Conservation (phyloP, 2,888 invertebrate genomes). For the Himalopsyche anomala region DNA sequence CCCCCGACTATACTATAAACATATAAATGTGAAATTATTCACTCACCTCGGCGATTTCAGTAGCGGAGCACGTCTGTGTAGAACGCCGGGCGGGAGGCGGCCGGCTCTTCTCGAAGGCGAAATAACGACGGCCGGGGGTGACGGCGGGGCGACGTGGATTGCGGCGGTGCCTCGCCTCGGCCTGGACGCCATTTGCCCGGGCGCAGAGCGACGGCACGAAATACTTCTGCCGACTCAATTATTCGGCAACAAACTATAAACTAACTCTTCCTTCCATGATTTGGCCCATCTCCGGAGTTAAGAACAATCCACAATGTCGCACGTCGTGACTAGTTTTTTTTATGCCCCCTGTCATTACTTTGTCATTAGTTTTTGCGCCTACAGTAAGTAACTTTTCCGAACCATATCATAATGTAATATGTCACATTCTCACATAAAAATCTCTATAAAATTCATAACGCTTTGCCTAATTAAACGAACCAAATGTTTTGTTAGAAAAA, state of each 20-base stretch:
- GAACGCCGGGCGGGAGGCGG: constrained; percentile 13
- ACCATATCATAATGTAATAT: no score
- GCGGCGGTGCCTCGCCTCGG: constrained; percentile 3
- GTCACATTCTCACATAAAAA: no score
- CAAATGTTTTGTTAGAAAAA: no score
- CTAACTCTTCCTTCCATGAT: constrained; percentile 37
- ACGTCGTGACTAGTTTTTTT: constrained; percentile 6
- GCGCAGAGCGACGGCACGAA: constrained; percentile 19
- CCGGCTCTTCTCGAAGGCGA: constrained; percentile 39
- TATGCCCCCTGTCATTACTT: constrained; percentile 9
- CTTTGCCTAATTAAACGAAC: no score
- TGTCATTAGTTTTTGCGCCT: constrained; percentile 29
- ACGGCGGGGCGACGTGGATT: constrained; percentile 2
- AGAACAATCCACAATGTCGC: constrained; percentile 23
- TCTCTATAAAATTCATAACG: no score
- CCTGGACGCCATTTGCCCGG: constrained; percentile 41
- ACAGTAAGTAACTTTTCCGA: no score
- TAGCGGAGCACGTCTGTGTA: constrained; percentile 41
- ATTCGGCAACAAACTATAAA: constrained; percentile 39
- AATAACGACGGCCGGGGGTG: constrained; percentile 19
- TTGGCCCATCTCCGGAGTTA: constrained; percentile 1
- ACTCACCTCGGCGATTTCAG: constrained; percentile 60
- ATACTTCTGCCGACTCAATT: constrained; percentile 28
- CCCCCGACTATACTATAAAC: constrained; percentile 45
- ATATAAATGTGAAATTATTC: constrained; percentile 63